Conservation (phyloP, 2,888 invertebrate species). For the Plusia festucae region DNA sequence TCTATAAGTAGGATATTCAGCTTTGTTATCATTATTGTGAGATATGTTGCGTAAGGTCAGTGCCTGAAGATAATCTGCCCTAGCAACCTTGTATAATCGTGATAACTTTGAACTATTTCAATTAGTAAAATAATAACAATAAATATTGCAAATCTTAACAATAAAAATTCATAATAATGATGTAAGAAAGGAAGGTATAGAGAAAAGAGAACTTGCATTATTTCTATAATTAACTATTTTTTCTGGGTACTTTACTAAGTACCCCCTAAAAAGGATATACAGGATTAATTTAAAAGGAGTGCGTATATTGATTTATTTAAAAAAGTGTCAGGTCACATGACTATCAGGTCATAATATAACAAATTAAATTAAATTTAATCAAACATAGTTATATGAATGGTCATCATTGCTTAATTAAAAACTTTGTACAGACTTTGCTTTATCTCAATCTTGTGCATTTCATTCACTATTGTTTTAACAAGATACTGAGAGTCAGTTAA, state of each 20-base stretch:
- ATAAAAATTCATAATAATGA: background rate
- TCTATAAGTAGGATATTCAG: too few relatives aligned
- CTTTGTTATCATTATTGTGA: background rate
- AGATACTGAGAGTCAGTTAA: background rate
- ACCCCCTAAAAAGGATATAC: too few relatives aligned
- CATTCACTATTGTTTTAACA: background rate
- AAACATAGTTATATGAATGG: background rate
- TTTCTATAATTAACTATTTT: too few relatives aligned
- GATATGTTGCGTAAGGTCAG: background rate
- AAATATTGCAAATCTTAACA: background rate
- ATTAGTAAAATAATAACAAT: background rate
- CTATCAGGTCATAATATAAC: too few relatives aligned
- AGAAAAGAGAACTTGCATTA: too few relatives aligned
- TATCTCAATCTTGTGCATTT: background rate
- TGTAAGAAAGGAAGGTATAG: too few relatives aligned
- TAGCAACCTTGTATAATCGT: background rate
- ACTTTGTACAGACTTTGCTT: background rate
- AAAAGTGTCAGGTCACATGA: too few relatives aligned
- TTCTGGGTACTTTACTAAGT: too few relatives aligned
- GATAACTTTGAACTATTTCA: background rate
- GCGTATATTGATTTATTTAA: too few relatives aligned
- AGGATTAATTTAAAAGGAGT: too few relatives aligned
- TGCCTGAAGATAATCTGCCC: background rate
- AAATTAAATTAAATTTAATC: too few relatives aligned
- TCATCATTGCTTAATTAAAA: background rate